Conservation (phyloP, 2,797 vertebrate species). For the Trachops cirrhosus region DNA sequence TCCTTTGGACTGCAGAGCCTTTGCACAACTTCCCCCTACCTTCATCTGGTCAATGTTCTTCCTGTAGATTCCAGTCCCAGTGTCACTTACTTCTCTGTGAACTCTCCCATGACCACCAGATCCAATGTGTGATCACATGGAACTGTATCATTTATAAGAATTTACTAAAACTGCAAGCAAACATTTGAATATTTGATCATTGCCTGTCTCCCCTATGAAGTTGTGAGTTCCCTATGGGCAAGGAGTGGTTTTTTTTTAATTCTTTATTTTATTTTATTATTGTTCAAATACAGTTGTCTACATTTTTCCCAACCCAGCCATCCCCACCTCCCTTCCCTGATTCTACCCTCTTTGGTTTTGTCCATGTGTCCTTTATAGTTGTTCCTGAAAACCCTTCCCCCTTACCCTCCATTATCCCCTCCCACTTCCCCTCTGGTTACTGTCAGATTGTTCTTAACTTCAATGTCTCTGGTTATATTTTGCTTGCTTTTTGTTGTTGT, state of each 20-base stretch:
- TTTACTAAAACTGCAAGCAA: not conserved
- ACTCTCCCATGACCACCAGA: not conserved
- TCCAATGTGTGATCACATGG: not conserved
- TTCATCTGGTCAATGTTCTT: not conserved
- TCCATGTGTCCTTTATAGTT: no score
- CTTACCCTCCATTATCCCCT: no score
- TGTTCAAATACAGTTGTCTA: no score
- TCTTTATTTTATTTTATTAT: no score
- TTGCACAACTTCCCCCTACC: not conserved
- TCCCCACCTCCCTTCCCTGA: no score
- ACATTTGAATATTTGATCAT: not conserved
- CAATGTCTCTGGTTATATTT: no score
- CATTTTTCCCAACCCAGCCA: no score
- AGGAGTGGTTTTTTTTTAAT: not conserved
- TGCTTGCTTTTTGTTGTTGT: no score
- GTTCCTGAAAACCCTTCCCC: no score
- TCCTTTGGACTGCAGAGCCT: not conserved
- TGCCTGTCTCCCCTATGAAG: not conserved
- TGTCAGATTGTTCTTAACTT: no score
- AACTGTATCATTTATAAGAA: not conserved
- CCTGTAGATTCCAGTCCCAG: not conserved
- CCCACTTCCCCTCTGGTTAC: no score
- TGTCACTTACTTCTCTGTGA: not conserved
- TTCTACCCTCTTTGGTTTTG: no score
- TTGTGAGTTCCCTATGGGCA: not conserved